phyloP scores from a whole-genome alignment of 1,140 invertebrate species.

The Globodera rostochiensis region DNA sequence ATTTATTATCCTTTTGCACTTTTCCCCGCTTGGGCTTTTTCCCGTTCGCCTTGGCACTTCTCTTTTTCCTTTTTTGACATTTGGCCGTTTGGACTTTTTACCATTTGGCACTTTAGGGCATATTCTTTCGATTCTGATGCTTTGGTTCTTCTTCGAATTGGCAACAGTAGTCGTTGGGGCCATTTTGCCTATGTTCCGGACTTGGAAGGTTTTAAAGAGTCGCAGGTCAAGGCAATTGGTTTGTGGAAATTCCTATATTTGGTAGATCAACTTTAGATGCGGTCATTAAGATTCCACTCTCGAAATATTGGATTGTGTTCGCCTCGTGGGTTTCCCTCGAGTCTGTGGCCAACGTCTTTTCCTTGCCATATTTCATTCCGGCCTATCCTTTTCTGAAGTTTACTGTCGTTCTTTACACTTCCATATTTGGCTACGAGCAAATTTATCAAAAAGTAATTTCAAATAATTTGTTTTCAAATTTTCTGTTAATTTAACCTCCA shows the following conservation, averaged over 20 bases:
- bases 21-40: not conserved
- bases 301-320: slow-evolving; percentile 38
- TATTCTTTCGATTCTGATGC: not conserved
- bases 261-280: not conserved
- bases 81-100: too few relatives aligned
- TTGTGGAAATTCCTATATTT: slow-evolving; percentile 10
- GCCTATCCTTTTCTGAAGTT: slow-evolving; percentile 34
- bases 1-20: not conserved
- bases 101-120: too few relatives aligned
- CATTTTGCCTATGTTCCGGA: slow-evolving; percentile 19
- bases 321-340: slow-evolving; percentile 22
- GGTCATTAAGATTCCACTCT: slow-evolving; percentile 24
- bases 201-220: slow-evolving; percentile 26
- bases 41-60: too few relatives aligned
- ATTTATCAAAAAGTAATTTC: slow-evolving; percentile 26
- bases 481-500: not conserved
- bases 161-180: not conserved
- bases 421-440: slow-evolving; percentile 22
- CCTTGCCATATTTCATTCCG: slow-evolving; percentile 28
- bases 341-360: slow-evolving; percentile 22
- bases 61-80: not conserved
- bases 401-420: slow-evolving; percentile 24
- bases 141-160: slow-evolving; percentile 8
- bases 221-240: slow-evolving; percentile 25
- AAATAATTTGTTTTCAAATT: not conserved